Base-by-base conservation (phyloP, 2,113 vertebrate species). In the Oncorhynchus gorbuscha region DNA sequence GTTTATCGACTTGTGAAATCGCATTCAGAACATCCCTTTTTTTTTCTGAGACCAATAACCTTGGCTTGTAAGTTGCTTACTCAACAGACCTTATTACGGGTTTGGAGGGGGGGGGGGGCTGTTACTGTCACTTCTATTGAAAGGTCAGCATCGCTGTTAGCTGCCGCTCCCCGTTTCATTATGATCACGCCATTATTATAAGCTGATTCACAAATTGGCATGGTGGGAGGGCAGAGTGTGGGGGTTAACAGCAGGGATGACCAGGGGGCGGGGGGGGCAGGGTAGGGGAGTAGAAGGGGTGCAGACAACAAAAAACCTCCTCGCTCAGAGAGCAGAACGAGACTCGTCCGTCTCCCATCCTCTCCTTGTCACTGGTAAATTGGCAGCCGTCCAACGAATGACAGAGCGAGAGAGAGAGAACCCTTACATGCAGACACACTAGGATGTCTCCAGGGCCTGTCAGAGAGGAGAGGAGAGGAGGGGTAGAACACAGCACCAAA, bases 1-100 rank as follows among this genome's bases (percentile, higher is more conserved):
- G 83, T 91, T 90, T 91, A 92, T 92, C 80, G 89, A 89, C 90
- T 92, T 89, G 90, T 87, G 85, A 91, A 92, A 92, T 90, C 86
- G 81, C 89, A 89, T 86, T 90, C 85, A 86, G 84, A 88, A 81
- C 86, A 86, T 78, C 58, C 72, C 71, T 82, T 81, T 71, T 75
- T 75, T 28, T 55, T 55, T 55, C 18, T 1, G 77, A 75, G 78
- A 81, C 81, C 85, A 73, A 81, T 91, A 90, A 91, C 89, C 87
- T 89, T 90, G 87, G 80, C 87, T 86, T 89, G 86, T 82, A 92
- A 92, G 90, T 90, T 93, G 92, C 93, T 94, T 94, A 93, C 93
- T 92, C 92, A 90, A 92, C 91, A 94, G 89, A 90, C 86, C 91
- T 90, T 89, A 90, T 93, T 91, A 94, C 84, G 74, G 88, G 28